Evolutionary conservation across 2,888 invertebrate genomes (phyloP).

Genomic region (Cephus sareptanus): DNA sequence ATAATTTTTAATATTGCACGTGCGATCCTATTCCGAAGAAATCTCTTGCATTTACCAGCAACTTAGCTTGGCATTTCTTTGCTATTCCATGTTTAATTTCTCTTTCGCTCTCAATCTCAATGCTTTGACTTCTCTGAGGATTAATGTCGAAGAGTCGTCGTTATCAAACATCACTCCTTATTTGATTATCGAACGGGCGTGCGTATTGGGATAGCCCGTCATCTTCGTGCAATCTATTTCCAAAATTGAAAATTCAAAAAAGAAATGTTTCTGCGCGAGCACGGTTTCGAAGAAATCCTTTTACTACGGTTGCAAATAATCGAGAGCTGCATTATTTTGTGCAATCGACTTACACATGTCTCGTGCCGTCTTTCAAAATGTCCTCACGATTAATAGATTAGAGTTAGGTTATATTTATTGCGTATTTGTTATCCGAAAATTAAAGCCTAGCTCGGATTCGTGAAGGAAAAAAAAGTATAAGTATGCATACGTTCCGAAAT

Average conservation of each 20-base stretch:
- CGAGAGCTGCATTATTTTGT: neutral
- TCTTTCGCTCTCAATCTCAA: neutral
- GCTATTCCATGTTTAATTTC: neutral
- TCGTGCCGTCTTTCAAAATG: constrained; percentile 19
- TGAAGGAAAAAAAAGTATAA: no score
- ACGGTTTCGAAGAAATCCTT: neutral
- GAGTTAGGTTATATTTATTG: constrained; percentile 41
- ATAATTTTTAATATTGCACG: constrained; percentile 11
- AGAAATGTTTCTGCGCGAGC: neutral
- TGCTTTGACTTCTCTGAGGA: neutral
- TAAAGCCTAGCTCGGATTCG: constrained; percentile 27
- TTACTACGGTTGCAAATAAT: neutral
- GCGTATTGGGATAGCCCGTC: constrained; percentile 7
- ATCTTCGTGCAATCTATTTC: constrained; percentile 13
- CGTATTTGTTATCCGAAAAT: constrained; percentile 35
- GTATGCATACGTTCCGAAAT: no score
- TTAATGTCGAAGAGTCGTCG: neutral
- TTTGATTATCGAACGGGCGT: constrained; percentile 11
- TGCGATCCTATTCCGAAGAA: constrained; percentile 18
- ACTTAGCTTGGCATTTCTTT: constrained; percentile 29
- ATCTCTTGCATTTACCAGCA: constrained; percentile 36
- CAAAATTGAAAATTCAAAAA: neutral
- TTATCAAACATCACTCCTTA: neutral
- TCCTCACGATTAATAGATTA: constrained; percentile 31
- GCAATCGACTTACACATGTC: neutral